Percentiles rank a stretch among this genome's conserved stretches.
These are phyloP conservation scores for Lepidothrix coronata DNA, from an alignment of 2,113 vertebrate genomes.

Conservation along the genomic window DNA sequence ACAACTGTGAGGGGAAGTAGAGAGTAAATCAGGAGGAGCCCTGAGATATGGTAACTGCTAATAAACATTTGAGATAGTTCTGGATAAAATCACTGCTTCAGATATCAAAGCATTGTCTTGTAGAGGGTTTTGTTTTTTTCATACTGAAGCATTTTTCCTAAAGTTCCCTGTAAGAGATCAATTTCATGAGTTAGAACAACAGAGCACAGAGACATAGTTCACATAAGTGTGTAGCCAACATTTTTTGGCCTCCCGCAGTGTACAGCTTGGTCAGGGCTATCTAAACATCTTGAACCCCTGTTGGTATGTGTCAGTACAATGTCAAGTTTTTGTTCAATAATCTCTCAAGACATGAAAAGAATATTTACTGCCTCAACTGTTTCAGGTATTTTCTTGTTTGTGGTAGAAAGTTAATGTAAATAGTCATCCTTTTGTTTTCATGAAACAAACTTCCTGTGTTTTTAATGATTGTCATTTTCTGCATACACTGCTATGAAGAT, in stretches of 20 bases:
- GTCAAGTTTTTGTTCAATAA: conserved; percentile 63
- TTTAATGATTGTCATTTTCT: background rate
- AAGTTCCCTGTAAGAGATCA: conserved; percentile 58
- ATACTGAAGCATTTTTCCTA: background rate
- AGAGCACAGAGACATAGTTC: conserved; percentile 46
- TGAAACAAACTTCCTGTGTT: background rate
- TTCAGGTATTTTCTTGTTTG: conserved; percentile 23
- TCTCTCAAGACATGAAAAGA: conserved; percentile 55
- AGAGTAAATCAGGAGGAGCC: background rate
- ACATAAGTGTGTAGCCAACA: conserved; percentile 34
- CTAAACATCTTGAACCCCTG: conserved; percentile 61
- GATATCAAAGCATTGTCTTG: background rate
- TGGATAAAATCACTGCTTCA: background rate
- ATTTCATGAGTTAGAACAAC: conserved; percentile 61
- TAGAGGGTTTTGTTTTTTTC: background rate
- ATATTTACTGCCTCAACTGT: conserved; percentile 40
- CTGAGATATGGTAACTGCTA: background rate
- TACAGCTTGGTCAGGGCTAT: conserved; percentile 56
- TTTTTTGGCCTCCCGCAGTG: conserved; percentile 57
- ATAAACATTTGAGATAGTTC: background rate
- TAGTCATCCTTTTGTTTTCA: conserved; percentile 8
- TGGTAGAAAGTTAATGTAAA: background rate
- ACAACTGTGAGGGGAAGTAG: background rate
- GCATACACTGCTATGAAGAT: background rate
- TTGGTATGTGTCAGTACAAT: conserved; percentile 59